These are phyloP conservation scores for Phenacoccus solenopsis DNA, from an alignment of 1,140 invertebrate genomes.

Conservation along the genomic window DNA sequence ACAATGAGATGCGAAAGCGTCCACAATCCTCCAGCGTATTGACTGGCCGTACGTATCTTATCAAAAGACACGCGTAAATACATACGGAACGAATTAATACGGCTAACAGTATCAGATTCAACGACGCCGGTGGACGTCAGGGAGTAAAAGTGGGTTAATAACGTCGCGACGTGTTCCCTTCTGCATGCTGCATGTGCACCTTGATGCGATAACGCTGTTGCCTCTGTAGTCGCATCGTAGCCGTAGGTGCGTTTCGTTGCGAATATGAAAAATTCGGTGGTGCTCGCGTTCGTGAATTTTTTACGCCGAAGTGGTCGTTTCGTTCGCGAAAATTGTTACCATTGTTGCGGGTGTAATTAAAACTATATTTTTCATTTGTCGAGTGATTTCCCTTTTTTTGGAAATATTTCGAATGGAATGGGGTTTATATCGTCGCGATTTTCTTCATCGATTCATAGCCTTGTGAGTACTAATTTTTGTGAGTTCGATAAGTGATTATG, in stretches of 20 bases:
- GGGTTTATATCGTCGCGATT: not conserved
- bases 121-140: not conserved
- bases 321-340: too few relatives aligned
- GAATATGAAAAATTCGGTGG: not conserved
- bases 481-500: too few relatives aligned
- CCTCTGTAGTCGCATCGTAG: too few relatives aligned
- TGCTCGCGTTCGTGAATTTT: not conserved
- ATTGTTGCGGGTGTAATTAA: not conserved
- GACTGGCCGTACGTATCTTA: not conserved
- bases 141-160: not conserved
- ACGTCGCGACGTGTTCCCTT: not conserved
- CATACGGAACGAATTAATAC: not conserved
- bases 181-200: not conserved
- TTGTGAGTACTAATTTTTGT: too few relatives aligned
- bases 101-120: not conserved
- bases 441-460: not conserved
- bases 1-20: not conserved
- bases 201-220: not conserved
- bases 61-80: not conserved
- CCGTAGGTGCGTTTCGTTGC: not conserved
- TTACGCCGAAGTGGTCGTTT: not conserved
- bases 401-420: not conserved
- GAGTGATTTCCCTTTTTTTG: too few relatives aligned
- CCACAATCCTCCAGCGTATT: too few relatives aligned
- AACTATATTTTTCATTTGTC: not conserved